phyloP scores from a whole-genome alignment of 2,888 invertebrate species.

The Pammene aurita region DNA sequence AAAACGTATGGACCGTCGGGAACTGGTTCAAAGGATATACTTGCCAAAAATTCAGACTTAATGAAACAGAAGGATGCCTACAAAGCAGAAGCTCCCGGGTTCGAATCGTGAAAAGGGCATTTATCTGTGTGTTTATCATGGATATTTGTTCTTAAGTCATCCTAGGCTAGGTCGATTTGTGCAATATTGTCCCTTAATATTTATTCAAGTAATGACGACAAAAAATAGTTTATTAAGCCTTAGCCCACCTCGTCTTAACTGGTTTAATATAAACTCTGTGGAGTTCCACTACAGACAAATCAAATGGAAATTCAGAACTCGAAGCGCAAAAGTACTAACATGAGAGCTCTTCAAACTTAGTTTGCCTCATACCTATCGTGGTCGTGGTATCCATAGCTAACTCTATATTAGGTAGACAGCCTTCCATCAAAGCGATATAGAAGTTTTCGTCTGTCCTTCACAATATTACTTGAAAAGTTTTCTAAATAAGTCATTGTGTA shows the following conservation, averaged over 20 bases:
- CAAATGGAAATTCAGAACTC: slow-evolving; percentile 39
- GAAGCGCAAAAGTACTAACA: slow-evolving; percentile 39
- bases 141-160: too few species aligned
- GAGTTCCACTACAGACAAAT: slow-evolving; percentile 36
- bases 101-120: too few species aligned
- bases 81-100: too few species aligned
- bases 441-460: neutral
- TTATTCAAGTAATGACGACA: too few species aligned
- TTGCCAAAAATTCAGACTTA: too few species aligned
- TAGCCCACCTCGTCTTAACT: neutral
- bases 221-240: too few species aligned
- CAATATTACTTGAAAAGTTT: neutral
- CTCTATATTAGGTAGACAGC: slow-evolving; percentile 16
- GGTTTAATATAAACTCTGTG: slow-evolving; percentile 23
- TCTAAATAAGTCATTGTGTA: neutral
- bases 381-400: slow-evolving; percentile 26
- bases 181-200: too few species aligned
- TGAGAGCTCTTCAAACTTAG: slow-evolving; percentile 38
- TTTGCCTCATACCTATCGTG: slow-evolving; percentile 37
- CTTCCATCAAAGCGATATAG: slow-evolving; percentile 6
- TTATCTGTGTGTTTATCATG: too few species aligned
- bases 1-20: too few species aligned
- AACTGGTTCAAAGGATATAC: too few species aligned
- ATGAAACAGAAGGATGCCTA: too few species aligned
- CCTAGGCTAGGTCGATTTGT: too few species aligned